Evolutionary conservation across 2,113 vertebrate genomes (phyloP), one percentile per base, ranked within the genome.

Genomic region (Hydropotes inermis): DNA sequence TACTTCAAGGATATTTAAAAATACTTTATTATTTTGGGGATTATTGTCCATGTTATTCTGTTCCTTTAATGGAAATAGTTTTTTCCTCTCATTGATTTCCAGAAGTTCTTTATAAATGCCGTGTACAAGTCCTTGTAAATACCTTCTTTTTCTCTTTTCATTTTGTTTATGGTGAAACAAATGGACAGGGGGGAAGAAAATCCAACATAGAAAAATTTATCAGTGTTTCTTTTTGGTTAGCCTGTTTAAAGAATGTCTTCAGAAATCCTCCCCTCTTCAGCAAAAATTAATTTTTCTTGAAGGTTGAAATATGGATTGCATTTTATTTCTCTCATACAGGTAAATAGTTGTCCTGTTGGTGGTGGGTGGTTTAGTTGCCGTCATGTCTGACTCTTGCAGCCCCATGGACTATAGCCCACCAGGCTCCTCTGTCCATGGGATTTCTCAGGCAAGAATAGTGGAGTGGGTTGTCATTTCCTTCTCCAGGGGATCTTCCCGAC

Each of bases 31-130:
- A 64, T 79, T 86, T 30, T 1, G 1, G 25, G 61, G 45, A 25
- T 95, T 36, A 79, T 79, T 89, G 92, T 52, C 79, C 12, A 57
- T 93, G 58, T 88, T 83, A 57, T 57, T 87, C 39, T 81, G 39
- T 82, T 81, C 60, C 90, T 88, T 55, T 70, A 89, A 74, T 87
- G 58, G 52, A 93, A 92, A 76, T 47, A 89, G 47, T 84, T 33
- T 88, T 95, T 92, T 92, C 87, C 87, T 45, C 61, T 95, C 82
- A 78, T 64, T 7, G 25, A 92, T 84, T 92, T 97, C 83, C 16
- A 52, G 74, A 74, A 94, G 67, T 89, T 92, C 15, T 61, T 88
- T 74, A 87, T 58, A 83, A 78, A 76, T 36, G 16, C 55, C 89
- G 61, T 50, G 25, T 85, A 85, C 47, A 47, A 78, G 52, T 54